Evolutionary conservation across 2,888 invertebrate species (phyloP).

Genomic region (Caenorhabditis uteleia): DNA sequence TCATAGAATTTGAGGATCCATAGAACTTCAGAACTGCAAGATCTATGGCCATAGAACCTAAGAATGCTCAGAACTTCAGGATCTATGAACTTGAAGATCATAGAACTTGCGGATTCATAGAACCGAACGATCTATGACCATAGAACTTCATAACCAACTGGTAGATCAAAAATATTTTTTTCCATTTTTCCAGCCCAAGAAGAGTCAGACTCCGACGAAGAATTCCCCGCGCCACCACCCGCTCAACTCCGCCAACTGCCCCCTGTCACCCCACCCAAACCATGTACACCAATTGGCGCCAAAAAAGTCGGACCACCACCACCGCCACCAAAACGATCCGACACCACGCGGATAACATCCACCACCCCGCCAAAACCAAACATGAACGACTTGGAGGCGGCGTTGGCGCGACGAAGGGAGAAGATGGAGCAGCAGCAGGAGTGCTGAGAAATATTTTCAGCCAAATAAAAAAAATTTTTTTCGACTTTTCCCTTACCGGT

Average conservation of each 20-base stretch:
- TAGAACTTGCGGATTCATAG: too few relatives aligned
- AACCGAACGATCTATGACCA: too few relatives aligned
- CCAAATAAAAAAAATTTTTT: too few relatives aligned
- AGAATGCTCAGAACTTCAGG: too few relatives aligned
- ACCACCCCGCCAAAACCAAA: constrained; percentile 20
- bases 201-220: constrained; percentile 67
- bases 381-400: constrained; percentile 54
- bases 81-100: too few relatives aligned
- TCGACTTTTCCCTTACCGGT: too few relatives aligned
- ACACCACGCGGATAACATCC: constrained; percentile 48
- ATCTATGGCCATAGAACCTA: too few relatives aligned
- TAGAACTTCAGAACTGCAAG: too few relatives aligned
- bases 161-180: too few relatives aligned
- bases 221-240: constrained; percentile 64
- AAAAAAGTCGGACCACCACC: constrained; percentile 53
- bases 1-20: too few relatives aligned
- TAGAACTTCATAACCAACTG: too few relatives aligned
- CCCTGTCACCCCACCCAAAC: constrained; percentile 37
- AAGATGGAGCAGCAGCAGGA: constrained; percentile 22
- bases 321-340: constrained; percentile 64
- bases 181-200: constrained; percentile 30
- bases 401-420: constrained; percentile 50
- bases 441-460: too few relatives aligned
- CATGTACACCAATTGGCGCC: constrained; percentile 32
- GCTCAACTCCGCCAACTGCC: constrained; percentile 14